Conservation (phyloP, 2,888 invertebrate species). For the Melangyna quadrimaculata region DNA sequence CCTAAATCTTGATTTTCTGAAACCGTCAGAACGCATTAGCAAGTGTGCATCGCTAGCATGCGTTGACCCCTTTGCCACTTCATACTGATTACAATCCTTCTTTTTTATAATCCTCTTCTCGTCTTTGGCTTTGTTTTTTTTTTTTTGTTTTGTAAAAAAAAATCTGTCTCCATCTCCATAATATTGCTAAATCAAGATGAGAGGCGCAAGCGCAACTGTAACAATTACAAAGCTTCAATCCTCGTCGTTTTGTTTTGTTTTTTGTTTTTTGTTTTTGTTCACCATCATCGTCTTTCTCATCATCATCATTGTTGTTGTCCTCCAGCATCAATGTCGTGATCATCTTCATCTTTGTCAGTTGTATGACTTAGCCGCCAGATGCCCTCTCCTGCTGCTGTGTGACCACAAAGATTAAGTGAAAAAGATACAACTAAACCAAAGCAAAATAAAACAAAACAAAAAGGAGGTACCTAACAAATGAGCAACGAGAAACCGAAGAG, state of each 20-base stretch:
- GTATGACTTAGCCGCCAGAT: constrained; percentile 46
- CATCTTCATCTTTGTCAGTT: constrained; percentile 64
- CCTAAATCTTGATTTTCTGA: constrained; percentile 23
- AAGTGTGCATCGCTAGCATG: constrained; percentile 53
- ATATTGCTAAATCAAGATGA: constrained; percentile 64
- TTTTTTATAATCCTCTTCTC: constrained; percentile 45
- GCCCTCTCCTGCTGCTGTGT: constrained; percentile 13
- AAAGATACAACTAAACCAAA: constrained; percentile 49
- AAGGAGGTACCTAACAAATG: constrained; percentile 44
- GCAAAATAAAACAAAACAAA: neutral
- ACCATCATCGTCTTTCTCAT: constrained; percentile 21
- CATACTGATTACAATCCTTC: constrained; percentile 53
- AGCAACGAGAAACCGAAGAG: constrained; percentile 58
- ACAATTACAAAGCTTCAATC: constrained; percentile 65
- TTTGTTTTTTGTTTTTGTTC: constrained; percentile 50
- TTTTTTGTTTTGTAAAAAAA: constrained; percentile 10
- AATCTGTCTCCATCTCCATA: constrained; percentile 27
- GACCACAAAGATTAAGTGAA: constrained; percentile 64
- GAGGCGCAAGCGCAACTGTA: constrained; percentile 69
- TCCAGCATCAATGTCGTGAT: constrained; percentile 46
- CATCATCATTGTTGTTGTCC: constrained; percentile 1
- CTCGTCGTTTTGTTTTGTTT: constrained; percentile 51
- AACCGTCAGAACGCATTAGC: constrained; percentile 38
- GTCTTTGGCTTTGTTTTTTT: constrained; percentile 38
- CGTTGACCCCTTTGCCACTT: constrained; percentile 54